These are phyloP conservation scores for Orthonyx spaldingii DNA, from an alignment of 2,113 vertebrate species.

Conservation along the genomic window DNA sequence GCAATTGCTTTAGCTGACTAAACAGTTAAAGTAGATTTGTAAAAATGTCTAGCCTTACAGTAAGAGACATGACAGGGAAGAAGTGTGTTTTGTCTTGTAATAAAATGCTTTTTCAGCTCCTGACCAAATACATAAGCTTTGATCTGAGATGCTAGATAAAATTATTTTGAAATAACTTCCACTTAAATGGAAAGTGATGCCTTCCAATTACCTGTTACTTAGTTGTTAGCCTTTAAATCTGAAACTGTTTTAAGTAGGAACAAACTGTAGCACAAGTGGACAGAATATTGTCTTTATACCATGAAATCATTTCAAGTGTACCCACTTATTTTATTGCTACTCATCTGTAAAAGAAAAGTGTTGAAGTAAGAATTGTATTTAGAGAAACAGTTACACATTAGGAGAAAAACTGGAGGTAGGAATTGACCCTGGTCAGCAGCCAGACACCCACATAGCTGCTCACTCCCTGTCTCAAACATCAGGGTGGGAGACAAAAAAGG, in stretches of 20 bases:
- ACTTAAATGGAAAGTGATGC: neutral
- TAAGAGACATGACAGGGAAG: neutral
- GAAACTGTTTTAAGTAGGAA: neutral
- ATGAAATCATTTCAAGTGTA: neutral
- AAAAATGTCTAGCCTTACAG: neutral
- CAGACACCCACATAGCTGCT: neutral
- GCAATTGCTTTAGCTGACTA: neutral
- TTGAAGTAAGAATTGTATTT: neutral
- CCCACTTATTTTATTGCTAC: neutral
- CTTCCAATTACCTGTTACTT: neutral
- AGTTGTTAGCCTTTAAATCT: neutral
- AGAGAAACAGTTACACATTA: neutral
- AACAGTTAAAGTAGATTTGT: neutral
- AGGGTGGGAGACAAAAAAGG: neutral
- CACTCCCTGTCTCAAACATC: neutral
- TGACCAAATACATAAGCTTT: neutral
- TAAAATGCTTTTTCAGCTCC: neutral
- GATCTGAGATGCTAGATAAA: neutral
- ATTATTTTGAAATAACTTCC: no score
- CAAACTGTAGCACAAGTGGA: neutral
- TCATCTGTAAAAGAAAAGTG: neutral
- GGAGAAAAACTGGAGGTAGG: no score
- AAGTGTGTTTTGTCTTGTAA: neutral
- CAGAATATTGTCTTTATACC: neutral
- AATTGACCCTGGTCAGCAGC: neutral